Conservation (phyloP, 2,797 vertebrate species). For the Vireo griseus region DNA sequence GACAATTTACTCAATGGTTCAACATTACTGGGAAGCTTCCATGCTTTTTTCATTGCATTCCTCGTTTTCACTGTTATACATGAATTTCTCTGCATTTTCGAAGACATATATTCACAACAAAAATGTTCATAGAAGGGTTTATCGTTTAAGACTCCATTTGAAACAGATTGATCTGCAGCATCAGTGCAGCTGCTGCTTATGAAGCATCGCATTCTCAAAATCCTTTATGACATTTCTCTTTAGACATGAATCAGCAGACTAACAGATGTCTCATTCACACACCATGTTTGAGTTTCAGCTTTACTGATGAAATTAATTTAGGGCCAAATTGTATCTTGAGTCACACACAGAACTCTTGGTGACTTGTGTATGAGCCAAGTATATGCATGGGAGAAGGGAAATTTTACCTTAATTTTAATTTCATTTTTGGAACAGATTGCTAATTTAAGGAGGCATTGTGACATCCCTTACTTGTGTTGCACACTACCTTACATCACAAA, state of each 20-base stretch:
- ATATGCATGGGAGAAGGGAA: slow-evolving; percentile 13
- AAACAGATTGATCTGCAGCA: slow-evolving; percentile 34
- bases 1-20: not conserved
- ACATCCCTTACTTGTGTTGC: not conserved
- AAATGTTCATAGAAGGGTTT: slow-evolving; percentile 24
- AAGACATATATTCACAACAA: not conserved
- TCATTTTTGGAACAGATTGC: slow-evolving; percentile 29
- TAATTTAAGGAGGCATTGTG: slow-evolving; percentile 34
- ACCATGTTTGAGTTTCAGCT: slow-evolving; percentile 64
- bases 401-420: slow-evolving; percentile 53
- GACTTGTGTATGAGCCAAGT: slow-evolving; percentile 43
- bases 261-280: slow-evolving; percentile 70
- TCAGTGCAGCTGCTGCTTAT: slow-evolving; percentile 54
- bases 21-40: not conserved
- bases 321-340: slow-evolving; percentile 58
- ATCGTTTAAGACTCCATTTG: slow-evolving; percentile 24
- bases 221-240: slow-evolving; percentile 62
- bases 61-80: not conserved
- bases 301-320: slow-evolving; percentile 65
- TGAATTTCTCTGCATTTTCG: not conserved
- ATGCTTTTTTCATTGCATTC: not conserved
- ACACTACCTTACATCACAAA: not conserved
- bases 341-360: slow-evolving; percentile 29
- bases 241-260: slow-evolving; percentile 62
- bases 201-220: slow-evolving; percentile 47